A percentile compares a stretch with the other conserved stretches of the same genome.
These are phyloP conservation scores for Pangasius sanitwongsei DNA, from an alignment of 2,797 vertebrate species.

Conservation along the genomic window DNA sequence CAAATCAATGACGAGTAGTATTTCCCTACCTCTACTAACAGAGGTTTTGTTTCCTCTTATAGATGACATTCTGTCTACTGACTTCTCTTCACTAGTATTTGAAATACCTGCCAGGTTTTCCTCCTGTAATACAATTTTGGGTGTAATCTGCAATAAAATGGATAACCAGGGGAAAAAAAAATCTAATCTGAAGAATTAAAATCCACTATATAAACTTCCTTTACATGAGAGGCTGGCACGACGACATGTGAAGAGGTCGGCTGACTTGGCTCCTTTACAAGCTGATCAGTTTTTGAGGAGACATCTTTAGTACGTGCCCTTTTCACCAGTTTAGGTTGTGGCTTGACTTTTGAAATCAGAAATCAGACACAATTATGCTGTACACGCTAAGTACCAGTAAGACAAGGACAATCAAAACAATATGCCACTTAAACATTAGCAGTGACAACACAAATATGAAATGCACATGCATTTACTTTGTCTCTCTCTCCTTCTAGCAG, in stretches of 20 bases:
- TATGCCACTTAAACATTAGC: neutral
- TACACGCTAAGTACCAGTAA: neutral
- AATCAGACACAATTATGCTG: conserved; percentile 12
- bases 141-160: neutral
- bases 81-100: neutral
- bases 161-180: neutral
- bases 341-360: conserved; percentile 22
- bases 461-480: neutral
- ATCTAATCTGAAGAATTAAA: neutral
- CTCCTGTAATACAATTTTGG: conserved; percentile 5
- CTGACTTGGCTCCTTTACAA: neutral
- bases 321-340: conserved; percentile 24
- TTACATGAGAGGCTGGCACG: conserved; percentile 1
- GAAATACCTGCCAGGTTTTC: neutral
- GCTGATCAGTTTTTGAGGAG: neutral
- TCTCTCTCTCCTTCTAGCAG: neutral
- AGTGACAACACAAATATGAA: neutral
- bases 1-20: neutral
- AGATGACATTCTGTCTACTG: neutral
- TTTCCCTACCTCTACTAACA: conserved; percentile 21
- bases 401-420: neutral
- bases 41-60: neutral
- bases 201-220: neutral
- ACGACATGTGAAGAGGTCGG: neutral
- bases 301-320: neutral